Evolutionary conservation across 2,113 vertebrate genomes (phyloP).

Genomic region (Malurus cyaneus): DNA sequence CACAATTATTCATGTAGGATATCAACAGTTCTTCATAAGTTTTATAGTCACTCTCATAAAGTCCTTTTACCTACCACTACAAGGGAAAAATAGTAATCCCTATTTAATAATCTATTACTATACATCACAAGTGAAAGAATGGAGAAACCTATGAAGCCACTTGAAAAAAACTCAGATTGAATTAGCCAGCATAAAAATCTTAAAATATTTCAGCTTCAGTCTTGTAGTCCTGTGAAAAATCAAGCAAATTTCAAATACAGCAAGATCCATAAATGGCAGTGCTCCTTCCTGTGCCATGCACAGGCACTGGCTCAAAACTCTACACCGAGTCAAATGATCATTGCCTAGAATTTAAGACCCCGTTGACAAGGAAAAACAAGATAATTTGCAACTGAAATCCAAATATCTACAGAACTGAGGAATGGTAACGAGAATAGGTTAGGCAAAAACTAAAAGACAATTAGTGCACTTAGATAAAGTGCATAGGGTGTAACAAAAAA

Average conservation of each 20-base stretch:
- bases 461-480: not conserved
- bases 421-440: not conserved
- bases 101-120: not conserved
- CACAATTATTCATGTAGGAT: not conserved
- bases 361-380: not conserved
- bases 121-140: not conserved
- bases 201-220: not conserved
- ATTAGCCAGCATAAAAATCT: not conserved
- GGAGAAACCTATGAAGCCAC: not conserved
- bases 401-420: not conserved
- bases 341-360: not conserved
- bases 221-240: not conserved
- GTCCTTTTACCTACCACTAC: not conserved
- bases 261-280: not conserved
- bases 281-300: not conserved
- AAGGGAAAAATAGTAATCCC: not conserved
- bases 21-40: not conserved
- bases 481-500: not conserved
- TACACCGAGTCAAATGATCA: not conserved
- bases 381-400: not conserved
- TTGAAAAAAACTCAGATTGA: not conserved
- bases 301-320: not conserved
- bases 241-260: not conserved
- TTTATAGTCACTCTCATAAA: not conserved
- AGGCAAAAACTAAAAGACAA: not conserved